Base-by-base conservation (phyloP, 2,888 invertebrate species). In the Apocheima hispidaria region DNA sequence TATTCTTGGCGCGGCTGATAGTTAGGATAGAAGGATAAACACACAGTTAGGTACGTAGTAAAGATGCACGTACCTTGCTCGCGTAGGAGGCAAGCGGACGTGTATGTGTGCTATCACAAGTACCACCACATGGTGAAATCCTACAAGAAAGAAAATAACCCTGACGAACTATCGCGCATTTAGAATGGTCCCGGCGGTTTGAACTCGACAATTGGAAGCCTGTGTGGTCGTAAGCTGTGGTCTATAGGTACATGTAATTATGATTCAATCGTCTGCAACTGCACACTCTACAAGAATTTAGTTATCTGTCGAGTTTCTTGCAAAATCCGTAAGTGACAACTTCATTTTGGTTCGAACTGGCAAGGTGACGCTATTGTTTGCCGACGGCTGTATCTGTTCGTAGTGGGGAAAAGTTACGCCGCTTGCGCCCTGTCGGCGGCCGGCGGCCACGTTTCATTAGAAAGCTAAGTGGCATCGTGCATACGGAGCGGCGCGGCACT, bases 371-470 rank as follows among this genome's bases (percentile, higher is more conserved):
- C 9, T 52, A 36, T 52, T 57, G 51, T 51, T 55, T 44, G 16
- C 54, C 2, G 50, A 46, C 28, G 20, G 40, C 12, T 20, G 28
- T 36, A 26, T n/a, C n/a, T 33, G 20, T 52, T 16, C 33, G 35
- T 28, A 14, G 23, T 50, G 30, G 38, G 54, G 44, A 36, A 38
- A 10, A 14, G 30, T 49, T 50, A 40, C 23, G 43, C 16, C 7
- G 30, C 14, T 16, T n/a, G 16, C 33, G 48, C 9, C 36, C 38
- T 2, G n/a, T 12, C 41, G 44, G 51, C 51, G 18, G 1, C 20
- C 70, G 71, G 61, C 70, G 69, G 77, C 78, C 77, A 81, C 81
- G 84, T 84, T 78, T 83, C 79, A 88, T 88, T 90, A 91, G 91
- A 91, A 91, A 91, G 90, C 84, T 82, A 77, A 76, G 77, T 56